A percentile compares a stretch with the other conserved stretches of the same genome.
Evolutionary conservation across 2,888 invertebrate genomes (phyloP).

Genomic region (Pyrocoelia pectoralis): DNA sequence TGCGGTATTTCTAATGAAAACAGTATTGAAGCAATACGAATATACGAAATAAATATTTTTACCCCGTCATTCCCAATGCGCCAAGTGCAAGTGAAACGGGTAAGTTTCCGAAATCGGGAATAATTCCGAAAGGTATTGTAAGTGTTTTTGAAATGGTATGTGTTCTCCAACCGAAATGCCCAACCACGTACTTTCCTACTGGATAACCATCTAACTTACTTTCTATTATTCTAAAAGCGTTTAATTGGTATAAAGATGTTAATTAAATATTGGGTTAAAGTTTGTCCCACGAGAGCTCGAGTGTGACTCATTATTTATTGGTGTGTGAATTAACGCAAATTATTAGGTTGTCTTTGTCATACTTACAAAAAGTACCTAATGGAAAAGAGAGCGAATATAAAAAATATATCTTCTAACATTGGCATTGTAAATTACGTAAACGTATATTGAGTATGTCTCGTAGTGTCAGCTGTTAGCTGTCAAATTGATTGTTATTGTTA

Average conservation of each 20-base stretch:
- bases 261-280: neutral
- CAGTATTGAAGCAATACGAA: neutral
- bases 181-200: conserved; percentile 71
- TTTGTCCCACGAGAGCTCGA: no score
- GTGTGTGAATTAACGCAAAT: no score
- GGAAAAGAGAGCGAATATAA: no score
- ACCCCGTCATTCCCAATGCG: conserved; percentile 30
- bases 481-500: no score
- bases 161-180: conserved; percentile 74
- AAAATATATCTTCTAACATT: no score
- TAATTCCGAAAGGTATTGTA: neutral
- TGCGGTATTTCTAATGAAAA: conserved; percentile 67
- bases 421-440: no score
- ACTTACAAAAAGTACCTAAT: no score
- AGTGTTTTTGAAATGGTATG: conserved; percentile 61
- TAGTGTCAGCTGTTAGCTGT: no score
- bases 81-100: conserved; percentile 22
- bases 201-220: conserved; percentile 72
- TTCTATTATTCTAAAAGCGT: conserved; percentile 67
- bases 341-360: no score
- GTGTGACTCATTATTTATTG: no score
- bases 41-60: neutral
- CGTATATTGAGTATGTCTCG: no score
- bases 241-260: neutral
- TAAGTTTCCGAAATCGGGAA: conserved; percentile 20